Evolutionary conservation across 1,140 invertebrate species (phyloP), one percentile per base, ranked within the genome.

Genomic region (Papilio glaucus): DNA sequence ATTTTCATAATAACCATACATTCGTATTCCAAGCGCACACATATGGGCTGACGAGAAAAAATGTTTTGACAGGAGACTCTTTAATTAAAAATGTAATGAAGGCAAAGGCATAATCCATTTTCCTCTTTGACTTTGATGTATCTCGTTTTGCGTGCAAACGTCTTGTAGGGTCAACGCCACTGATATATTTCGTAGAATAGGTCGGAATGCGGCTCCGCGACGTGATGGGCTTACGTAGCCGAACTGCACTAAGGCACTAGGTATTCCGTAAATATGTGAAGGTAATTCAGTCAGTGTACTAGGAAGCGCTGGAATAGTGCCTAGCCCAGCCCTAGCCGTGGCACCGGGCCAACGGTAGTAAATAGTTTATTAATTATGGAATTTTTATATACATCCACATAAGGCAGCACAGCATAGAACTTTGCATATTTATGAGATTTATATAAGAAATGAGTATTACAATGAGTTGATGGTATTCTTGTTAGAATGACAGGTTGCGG

Each of bases 281-380:
- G 81, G 78, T 82, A 80, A 88, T 84, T 72, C 75, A 80, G 77
- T 80, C 77, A 83, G 74, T 85, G 74, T 85, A 87, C 85, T 75
- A 90, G 89, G 89, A 91, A 91, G 81, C 71, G 82, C 74, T 90
- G 89, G 89, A 85, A 71, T 37, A 67, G 39, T 89, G 87, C 87
- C 87, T 86, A 89, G 72, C 77, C 78, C 42, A 73, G 69, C 67
- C 73, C 77, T 68, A 53, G 60, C 49, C 61, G 81, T 91, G 88
- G 89, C 84, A 75, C 24, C 57, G 12, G 57, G 85, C 88, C 88
- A 89, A 85, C 67, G 69, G 67, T 37, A 69, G 77, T 76, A 75
- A 74, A 79, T 78, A 78, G 70, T 79, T 72, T 57, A 72, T 73
- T 73, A 71, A 69, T 69, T 69, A 69, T 69, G 42, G 67, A 69